Base-by-base conservation (phyloP, 2,888 invertebrate species). In the Timema podura region DNA sequence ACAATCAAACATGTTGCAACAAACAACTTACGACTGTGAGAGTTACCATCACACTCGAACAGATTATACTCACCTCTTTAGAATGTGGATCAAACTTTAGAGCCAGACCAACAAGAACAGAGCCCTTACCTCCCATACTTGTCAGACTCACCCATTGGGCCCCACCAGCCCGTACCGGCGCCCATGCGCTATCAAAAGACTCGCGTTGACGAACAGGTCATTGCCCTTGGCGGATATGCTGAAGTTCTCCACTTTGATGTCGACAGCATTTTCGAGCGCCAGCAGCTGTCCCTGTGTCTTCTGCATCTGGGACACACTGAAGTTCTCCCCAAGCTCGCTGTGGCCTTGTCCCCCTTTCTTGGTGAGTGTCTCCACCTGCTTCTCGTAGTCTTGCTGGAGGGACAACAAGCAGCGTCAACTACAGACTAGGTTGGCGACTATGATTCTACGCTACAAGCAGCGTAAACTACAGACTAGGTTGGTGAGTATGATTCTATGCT, bases 221-320 rank as follows among this genome's bases (percentile, higher is more conserved):
- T 99, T 96, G 70, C 99, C 99, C 81, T 96, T 93, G 0, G 99
- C 99, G 30, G 95, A 89, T 76, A 99, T 99, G 71, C 96, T 96
- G 80, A 99, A 99, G 81, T 96, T 97, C 79, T 99, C 98, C 15
- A 97, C 93, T 86, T 98, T 98, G 68, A 99, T 98, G 81, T 98
- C 98, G 11, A 96, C 92, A 0, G 98, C 96, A 80, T 95, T 92
- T 79, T 98, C 98, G 75, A 93, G 78, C 49, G 92, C 90, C 57
- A 89, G 89, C 82, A 91, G 87, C 79, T 93, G 91, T 65, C 82
- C 82, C 68, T 82, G 83, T 49, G 84, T 89, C 87, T 76, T 89
- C 86, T 85, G 86, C 69, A 91, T 92, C 77, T 90, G 90, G 6
- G 98, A 98, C 73, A 99, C 93, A 5, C 98, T 95, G 80, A 99